Percentiles rank a stretch among this genome's conserved stretches.
phyloP scores from a whole-genome alignment of 1,140 invertebrate species.

The Drosophila athabasca region DNA sequence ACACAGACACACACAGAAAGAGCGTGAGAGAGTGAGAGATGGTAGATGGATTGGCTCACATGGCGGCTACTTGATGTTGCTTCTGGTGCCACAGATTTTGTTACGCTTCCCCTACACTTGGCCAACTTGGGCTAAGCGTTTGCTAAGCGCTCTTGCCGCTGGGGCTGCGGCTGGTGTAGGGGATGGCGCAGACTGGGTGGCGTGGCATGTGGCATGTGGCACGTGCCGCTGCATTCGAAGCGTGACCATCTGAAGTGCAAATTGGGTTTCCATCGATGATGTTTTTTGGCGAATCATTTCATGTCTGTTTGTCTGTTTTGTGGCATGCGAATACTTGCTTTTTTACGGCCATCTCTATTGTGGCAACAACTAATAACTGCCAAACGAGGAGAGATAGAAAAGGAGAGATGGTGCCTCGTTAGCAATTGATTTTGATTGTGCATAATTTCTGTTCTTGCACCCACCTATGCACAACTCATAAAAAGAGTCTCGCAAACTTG shows the following conservation, averaged over 20 bases:
- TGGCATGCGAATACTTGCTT: no score
- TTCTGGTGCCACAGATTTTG: conserved; percentile 53
- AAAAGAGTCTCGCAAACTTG: no score
- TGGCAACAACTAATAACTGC: no score
- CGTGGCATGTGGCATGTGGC: neutral
- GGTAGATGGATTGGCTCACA: conserved; percentile 18
- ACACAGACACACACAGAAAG: conserved; percentile 20
- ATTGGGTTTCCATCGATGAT: conserved; percentile 26
- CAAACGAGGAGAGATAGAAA: no score
- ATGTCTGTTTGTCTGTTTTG: no score
- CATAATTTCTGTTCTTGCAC: no score
- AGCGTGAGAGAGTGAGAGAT: neutral
- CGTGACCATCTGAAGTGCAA: conserved; percentile 42
- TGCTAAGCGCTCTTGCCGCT: conserved; percentile 31
- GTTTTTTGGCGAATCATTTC: conserved; percentile 14
- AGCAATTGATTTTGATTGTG: no score
- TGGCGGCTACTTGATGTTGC: conserved; percentile 69
- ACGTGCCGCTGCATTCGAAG: conserved; percentile 45
- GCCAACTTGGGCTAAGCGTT: conserved; percentile 42
- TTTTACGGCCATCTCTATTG: no score
- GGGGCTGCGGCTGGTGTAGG: neutral
- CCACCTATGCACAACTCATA: no score
- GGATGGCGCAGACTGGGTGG: neutral
- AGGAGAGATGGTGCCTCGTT: no score
- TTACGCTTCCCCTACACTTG: neutral